Evolutionary conservation across 2,888 invertebrate species (phyloP).

Genomic region (Chrysomela aeneicollis): DNA sequence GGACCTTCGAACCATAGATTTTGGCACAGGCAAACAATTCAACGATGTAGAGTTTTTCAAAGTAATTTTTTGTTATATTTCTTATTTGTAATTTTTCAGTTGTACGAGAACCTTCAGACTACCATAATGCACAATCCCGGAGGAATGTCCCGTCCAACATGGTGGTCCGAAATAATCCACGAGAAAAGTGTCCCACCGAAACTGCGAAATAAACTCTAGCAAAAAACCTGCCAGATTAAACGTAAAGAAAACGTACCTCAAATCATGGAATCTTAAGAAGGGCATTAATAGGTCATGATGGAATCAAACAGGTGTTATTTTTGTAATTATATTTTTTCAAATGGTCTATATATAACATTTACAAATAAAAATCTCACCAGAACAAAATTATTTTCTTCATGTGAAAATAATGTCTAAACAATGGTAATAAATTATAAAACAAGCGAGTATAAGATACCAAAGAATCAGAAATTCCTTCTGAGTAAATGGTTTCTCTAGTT

Average conservation of each 20-base stretch:
- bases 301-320: constrained; percentile 28
- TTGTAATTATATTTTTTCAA: constrained; percentile 37
- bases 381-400: constrained; percentile 7
- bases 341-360: constrained; percentile 27
- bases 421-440: constrained; percentile 8
- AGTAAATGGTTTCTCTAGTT: background rate
- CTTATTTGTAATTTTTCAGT: constrained; percentile 59
- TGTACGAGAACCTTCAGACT: constrained; percentile 78
- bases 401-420: background rate
- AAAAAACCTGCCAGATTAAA: background rate
- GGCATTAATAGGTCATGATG: constrained; percentile 6
- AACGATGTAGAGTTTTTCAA: too few relatives aligned
- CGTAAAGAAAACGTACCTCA: background rate
- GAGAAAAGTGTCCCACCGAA: constrained; percentile 52
- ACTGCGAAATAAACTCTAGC: constrained; percentile 45
- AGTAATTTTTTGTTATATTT: background rate
- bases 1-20: too few relatives aligned
- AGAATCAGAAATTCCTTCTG: background rate
- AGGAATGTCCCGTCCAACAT: constrained; percentile 74
- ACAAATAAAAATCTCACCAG: constrained; percentile 20
- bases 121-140: constrained; percentile 75
- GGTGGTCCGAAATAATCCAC: constrained; percentile 73
- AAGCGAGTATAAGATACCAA: background rate
- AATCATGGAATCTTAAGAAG: background rate
- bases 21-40: too few relatives aligned